Conservation (phyloP, 1,140 invertebrate species). For the Drosophila tristis region DNA sequence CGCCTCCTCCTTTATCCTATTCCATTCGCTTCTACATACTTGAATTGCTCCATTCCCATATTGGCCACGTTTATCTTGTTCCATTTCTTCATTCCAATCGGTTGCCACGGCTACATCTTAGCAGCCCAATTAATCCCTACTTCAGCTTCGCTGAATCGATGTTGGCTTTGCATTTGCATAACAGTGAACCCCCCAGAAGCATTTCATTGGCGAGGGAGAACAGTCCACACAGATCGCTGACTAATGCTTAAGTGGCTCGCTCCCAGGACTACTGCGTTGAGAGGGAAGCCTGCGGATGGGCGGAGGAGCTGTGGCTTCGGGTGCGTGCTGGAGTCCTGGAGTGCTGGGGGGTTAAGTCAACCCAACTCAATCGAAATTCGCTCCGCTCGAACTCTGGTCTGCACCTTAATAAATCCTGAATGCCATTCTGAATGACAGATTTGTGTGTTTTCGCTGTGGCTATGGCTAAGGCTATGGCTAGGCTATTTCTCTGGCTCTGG, state of each 20-base stretch:
- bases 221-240: conserved; percentile 32
- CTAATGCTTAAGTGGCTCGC: conserved; percentile 21
- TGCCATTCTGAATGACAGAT: conserved; percentile 58
- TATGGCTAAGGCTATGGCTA: too few species aligned
- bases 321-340: too few species aligned
- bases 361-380: conserved; percentile 37
- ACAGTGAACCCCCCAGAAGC: background rate
- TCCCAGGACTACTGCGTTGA: background rate
- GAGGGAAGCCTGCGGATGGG: background rate
- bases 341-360: conserved; percentile 30
- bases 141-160: too few species aligned
- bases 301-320: too few species aligned
- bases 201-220: background rate
- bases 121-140: too few species aligned
- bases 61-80: too few species aligned
- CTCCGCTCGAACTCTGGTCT: conserved; percentile 21
- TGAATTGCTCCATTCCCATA: too few species aligned
- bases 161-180: too few species aligned
- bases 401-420: conserved; percentile 64
- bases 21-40: too few species aligned
- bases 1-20: too few species aligned
- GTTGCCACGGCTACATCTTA: too few species aligned
- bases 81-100: too few species aligned
- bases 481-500: background rate
- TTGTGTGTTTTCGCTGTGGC: conserved; percentile 46